Conservation (phyloP, 2,113 vertebrate genomes). For the Tachysurus fulvidraco region DNA sequence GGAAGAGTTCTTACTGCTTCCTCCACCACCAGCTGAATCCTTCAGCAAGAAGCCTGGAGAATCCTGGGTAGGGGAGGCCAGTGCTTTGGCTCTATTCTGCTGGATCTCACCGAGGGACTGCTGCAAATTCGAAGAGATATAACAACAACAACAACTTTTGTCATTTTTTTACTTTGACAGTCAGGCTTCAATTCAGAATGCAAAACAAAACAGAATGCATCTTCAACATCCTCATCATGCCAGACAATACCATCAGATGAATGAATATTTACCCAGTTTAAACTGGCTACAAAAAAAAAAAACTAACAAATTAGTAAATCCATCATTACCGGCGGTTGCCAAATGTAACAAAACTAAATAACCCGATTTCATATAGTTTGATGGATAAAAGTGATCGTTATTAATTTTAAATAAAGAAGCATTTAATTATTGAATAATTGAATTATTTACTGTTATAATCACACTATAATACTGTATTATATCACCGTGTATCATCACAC, state of each 20-base stretch:
- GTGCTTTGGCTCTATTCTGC: constrained; percentile 81
- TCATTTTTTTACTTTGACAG: not conserved
- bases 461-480: too few relatives aligned
- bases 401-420: too few relatives aligned
- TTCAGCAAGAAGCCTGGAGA: constrained; percentile 83
- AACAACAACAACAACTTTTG: not conserved
- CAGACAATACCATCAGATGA: not conserved
- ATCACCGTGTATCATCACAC: too few relatives aligned
- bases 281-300: not conserved
- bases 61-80: constrained; percentile 84
- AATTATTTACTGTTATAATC: too few relatives aligned
- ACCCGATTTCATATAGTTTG: too few relatives aligned
- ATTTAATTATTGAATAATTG: not conserved
- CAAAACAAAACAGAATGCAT: too few relatives aligned
- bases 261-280: not conserved
- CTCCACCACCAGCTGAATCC: constrained; percentile 80
- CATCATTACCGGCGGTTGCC: not conserved
- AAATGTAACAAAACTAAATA: not conserved
- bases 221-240: not conserved
- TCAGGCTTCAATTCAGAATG: not conserved
- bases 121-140: constrained; percentile 57
- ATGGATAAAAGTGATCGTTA: too few relatives aligned
- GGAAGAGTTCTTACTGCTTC: constrained; percentile 94
- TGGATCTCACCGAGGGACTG: constrained; percentile 91
- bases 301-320: not conserved